Conservation (phyloP, 2,797 vertebrate species). For the Anniella stebbinsi region DNA sequence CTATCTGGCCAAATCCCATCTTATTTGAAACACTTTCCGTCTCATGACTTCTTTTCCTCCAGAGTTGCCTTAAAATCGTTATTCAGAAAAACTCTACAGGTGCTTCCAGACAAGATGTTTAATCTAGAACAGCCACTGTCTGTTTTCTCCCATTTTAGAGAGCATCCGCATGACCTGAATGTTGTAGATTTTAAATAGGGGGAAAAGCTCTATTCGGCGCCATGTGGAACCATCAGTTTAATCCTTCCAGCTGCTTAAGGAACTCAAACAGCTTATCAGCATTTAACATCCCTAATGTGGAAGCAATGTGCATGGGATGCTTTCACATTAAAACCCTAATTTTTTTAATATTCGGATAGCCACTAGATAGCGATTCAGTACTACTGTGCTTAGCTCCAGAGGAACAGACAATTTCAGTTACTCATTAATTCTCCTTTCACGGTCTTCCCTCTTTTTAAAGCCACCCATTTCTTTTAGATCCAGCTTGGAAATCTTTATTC, state of each 20-base stretch:
- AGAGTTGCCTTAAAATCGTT: neutral
- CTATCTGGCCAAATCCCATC: too few species aligned
- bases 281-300: neutral
- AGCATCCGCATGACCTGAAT: neutral
- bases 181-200: neutral
- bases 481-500: neutral
- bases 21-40: neutral
- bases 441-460: neutral
- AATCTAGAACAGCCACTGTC: neutral
- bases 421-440: neutral
- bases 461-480: neutral
- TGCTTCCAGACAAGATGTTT: neutral
- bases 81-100: too few species aligned
- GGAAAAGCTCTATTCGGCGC: neutral
- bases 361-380: slow-evolving; percentile 18
- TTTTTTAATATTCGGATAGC: neutral
- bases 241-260: neutral
- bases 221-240: neutral
- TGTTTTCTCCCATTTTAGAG: neutral
- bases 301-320: neutral
- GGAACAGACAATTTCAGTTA: too few species aligned
- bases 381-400: neutral
- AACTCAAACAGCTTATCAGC: neutral
- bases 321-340: too few species aligned
- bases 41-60: neutral